Evolutionary conservation across 2,888 invertebrate species (phyloP).

Genomic region (Nasonia oneida): DNA sequence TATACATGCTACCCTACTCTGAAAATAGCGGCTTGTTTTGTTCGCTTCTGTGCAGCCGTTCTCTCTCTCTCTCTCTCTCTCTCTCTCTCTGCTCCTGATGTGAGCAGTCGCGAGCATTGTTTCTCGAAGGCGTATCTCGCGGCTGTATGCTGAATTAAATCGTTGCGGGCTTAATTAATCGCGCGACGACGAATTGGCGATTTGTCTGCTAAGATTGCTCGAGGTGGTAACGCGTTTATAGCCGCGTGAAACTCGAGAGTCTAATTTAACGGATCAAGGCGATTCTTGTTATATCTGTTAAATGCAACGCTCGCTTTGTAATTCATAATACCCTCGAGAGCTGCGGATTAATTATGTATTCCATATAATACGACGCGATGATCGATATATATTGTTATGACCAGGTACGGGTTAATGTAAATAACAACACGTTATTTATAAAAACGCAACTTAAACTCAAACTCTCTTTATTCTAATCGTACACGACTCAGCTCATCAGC

Average conservation of each 20-base stretch:
- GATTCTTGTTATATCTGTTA: not conserved
- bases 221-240: not conserved
- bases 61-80: too few relatives aligned
- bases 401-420: too few relatives aligned
- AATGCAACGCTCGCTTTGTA: not conserved
- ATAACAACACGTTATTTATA: too few relatives aligned
- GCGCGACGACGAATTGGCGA: not conserved
- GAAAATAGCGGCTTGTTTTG: not conserved
- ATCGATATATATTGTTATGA: not conserved
- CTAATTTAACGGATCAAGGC: not conserved
- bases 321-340: not conserved
- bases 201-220: not conserved
- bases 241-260: not conserved
- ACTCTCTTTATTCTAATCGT: too few relatives aligned
- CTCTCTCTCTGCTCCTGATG: not conserved
- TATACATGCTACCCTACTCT: not conserved
- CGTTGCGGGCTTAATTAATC: not conserved
- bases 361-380: not conserved
- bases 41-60: slow-evolving; percentile 3
- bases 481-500: too few relatives aligned
- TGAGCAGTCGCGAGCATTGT: not conserved
- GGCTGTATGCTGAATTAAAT: not conserved
- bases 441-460: too few relatives aligned
- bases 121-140: not conserved
- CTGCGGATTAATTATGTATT: not conserved